Percentiles rank a stretch among this genome's conserved stretches.
These are phyloP conservation scores for Bettongia penicillata DNA, from an alignment of 2,113 vertebrate species.

Conservation along the genomic window DNA sequence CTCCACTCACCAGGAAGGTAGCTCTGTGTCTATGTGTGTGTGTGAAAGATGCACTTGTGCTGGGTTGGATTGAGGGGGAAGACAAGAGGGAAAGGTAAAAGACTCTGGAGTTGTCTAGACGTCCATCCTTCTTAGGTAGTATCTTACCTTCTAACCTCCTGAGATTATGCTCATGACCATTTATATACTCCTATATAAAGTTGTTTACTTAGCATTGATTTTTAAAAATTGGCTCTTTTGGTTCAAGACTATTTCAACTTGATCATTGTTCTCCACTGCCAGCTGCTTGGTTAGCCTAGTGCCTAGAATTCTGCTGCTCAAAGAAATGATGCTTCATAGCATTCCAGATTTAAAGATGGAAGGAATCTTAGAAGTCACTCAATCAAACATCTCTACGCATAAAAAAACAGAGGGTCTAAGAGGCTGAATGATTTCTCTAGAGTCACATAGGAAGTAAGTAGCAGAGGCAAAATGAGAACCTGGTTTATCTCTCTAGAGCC, in stretches of 20 bases:
- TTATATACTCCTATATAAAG: not conserved
- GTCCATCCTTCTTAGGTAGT: not conserved
- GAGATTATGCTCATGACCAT: not conserved
- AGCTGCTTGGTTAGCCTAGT: not conserved
- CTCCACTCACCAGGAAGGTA: slow-evolving; percentile 36
- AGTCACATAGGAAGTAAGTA: not conserved
- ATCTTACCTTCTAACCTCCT: not conserved
- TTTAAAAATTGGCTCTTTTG: not conserved
- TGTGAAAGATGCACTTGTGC: not conserved
- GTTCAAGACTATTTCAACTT: not conserved
- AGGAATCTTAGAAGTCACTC: not conserved
- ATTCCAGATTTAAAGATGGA: not conserved
- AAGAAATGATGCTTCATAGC: not conserved
- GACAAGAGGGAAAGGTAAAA: not conserved
- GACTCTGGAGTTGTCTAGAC: not conserved
- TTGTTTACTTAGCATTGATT: not conserved
- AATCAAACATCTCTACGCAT: not conserved
- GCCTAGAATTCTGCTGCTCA: not conserved
- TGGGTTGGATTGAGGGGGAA: not conserved
- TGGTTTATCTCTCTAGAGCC: not conserved
- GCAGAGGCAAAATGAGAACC: not conserved
- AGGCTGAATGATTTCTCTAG: not conserved
- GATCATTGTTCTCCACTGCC: not conserved
- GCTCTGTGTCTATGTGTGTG: not conserved
- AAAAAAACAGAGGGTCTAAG: not conserved